Evolutionary conservation across 2,888 invertebrate genomes (phyloP).

Genomic region (Erebia ligea): DNA sequence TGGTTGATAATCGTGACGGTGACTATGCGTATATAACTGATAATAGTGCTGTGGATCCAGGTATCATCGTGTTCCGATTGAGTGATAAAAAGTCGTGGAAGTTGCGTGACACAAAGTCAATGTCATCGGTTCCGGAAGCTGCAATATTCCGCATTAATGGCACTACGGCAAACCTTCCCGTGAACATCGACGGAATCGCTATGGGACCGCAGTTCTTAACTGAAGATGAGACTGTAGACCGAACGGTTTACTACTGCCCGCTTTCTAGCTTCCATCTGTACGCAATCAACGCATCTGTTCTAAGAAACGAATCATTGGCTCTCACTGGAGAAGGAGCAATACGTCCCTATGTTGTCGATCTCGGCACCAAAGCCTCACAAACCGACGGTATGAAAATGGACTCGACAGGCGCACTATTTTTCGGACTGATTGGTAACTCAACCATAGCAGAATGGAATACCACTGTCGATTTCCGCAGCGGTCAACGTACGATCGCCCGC

Average conservation of each 20-base stretch:
- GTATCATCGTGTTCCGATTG: slow-evolving; percentile 88
- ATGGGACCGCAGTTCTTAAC: slow-evolving; percentile 84
- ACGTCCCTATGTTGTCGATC: slow-evolving; percentile 79
- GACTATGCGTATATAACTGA: slow-evolving; percentile 90
- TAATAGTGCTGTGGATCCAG: slow-evolving; percentile 86
- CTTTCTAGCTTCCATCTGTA: slow-evolving; percentile 87
- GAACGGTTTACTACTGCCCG: slow-evolving; percentile 86
- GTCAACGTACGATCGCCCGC: slow-evolving; percentile 86
- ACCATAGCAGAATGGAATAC: slow-evolving; percentile 89
- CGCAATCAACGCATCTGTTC: slow-evolving; percentile 84
- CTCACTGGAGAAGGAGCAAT: slow-evolving; percentile 60
- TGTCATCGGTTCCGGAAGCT: slow-evolving; percentile 84
- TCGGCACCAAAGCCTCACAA: slow-evolving; percentile 86
- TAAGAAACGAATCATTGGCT: slow-evolving; percentile 81
- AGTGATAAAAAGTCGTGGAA: slow-evolving; percentile 87
- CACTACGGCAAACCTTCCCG: slow-evolving; percentile 80
- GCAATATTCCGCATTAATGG: slow-evolving; percentile 84
- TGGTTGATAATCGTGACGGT: slow-evolving; percentile 87
- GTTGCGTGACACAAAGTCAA: slow-evolving; percentile 85
- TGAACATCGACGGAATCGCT: slow-evolving; percentile 88
- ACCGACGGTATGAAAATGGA: slow-evolving; percentile 91
- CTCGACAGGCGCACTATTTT: slow-evolving; percentile 86
- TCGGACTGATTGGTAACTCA: slow-evolving; percentile 86
- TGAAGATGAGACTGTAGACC: slow-evolving; percentile 63
- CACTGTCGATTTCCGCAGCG: slow-evolving; percentile 79